Evolutionary conservation across 2,797 vertebrate species (phyloP).

Genomic region (Bucorvus abyssinicus): DNA sequence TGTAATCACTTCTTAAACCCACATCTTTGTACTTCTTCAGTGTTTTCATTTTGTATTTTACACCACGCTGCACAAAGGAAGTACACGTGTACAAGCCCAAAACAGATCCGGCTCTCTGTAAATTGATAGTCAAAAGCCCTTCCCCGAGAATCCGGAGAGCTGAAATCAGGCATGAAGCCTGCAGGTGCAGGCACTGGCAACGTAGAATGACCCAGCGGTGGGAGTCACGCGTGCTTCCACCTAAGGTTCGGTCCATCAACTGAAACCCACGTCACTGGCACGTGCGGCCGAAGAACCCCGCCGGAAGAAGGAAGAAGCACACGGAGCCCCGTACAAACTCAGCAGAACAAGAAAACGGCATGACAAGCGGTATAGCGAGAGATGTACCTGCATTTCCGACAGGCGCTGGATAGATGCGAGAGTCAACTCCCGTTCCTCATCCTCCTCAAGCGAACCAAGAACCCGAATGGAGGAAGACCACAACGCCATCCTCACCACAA

Average conservation of each 20-base stretch:
- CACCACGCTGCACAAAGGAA: neutral
- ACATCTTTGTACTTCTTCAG: neutral
- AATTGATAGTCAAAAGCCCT: neutral
- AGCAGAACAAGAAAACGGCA: neutral
- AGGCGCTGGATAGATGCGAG: neutral
- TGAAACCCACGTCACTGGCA: neutral
- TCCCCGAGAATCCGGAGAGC: neutral
- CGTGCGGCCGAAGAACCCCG: neutral
- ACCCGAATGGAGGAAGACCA: conserved; percentile 61
- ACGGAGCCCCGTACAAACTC: neutral
- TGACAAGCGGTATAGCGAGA: neutral
- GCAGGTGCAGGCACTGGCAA: neutral
- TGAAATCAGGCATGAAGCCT: neutral
- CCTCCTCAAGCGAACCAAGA: conserved; percentile 10
- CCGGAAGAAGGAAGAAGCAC: neutral
- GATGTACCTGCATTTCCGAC: neutral
- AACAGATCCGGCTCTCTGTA: neutral
- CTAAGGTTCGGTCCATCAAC: neutral
- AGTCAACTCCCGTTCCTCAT: conserved; percentile 54
- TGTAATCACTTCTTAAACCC: neutral
- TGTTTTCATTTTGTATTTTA: neutral
- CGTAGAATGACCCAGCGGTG: neutral
- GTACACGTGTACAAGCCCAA: neutral
- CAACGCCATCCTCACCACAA: neutral
- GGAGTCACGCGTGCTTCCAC: neutral